Base-by-base conservation (phyloP, 2,113 vertebrate genomes). In the Helogale parvula region DNA sequence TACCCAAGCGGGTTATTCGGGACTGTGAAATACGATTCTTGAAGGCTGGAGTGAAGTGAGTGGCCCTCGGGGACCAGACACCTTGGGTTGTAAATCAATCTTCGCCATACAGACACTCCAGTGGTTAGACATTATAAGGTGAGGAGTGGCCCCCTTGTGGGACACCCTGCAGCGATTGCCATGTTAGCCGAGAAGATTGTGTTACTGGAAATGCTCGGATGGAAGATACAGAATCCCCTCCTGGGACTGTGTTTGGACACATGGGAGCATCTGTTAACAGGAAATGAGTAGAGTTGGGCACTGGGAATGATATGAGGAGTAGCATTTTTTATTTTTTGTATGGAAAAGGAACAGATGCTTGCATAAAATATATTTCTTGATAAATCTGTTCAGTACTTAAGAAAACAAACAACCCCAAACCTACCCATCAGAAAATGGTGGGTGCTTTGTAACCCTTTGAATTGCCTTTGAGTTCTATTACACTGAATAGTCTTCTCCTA, bases 61-160 rank as follows among this genome's bases (percentile, higher is more conserved):
- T 74, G 41, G 81, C 90, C 89, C 81, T 93, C 0, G 10, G 91
- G 93, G 83, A 96, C 41, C 52, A 96, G 90, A 90, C 91, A 95
- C 85, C 84, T 95, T 96, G 81, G 77, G 45, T 47, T 96, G 82
- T 96, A 98, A 97, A 97, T 97, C 93, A 94, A 35, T 94, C 96
- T 96, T 88, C 54, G 31, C 90, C 79, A 66, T 79, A 21, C 66
- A 86, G 83, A 96, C 81, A 92, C 68, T 94, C 68, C 52, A 71
- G 52, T 16, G 29, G 68, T 97, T 97, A 96, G 97, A 97, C 68
- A 94, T 96, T 88, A 97, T 68, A 90, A 98, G 92, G 94, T 87
- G 88, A 96, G 68, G 96, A 97, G 93, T 47, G 47, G 82, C 66
- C 79, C 91, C 71, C 88, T 97, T 91, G 72, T 89, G 96, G 93